A percentile compares a stretch with the other conserved stretches of the same genome.
Evolutionary conservation across 2,888 invertebrate genomes (phyloP).

Genomic region (Metellina segmentata): DNA sequence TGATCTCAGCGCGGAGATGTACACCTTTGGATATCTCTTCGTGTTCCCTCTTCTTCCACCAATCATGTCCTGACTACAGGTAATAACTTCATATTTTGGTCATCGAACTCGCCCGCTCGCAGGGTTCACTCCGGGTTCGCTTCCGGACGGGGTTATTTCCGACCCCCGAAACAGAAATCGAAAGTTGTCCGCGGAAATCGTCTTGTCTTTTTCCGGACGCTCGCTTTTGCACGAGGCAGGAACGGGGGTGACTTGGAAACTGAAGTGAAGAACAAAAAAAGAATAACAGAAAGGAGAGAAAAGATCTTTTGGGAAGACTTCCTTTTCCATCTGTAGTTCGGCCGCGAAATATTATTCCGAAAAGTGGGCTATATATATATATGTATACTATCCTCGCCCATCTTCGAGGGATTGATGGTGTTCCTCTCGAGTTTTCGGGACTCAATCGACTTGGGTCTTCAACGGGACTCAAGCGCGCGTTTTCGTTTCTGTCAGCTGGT

Average conservation of each 20-base stretch:
- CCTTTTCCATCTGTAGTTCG: constrained; percentile 10
- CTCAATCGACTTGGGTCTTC: no score
- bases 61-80: constrained; percentile 74
- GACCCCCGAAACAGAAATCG: constrained; percentile 1
- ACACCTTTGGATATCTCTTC: constrained; percentile 68
- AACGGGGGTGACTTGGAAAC: constrained; percentile 18
- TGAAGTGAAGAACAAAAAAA: not conserved
- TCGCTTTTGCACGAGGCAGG: not conserved
- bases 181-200: not conserved
- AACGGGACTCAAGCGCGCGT: no score
- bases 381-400: no score
- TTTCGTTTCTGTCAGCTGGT: no score
- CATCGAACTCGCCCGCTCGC: not conserved
- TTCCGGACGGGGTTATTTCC: not conserved
- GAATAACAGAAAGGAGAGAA: not conserved
- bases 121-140: constrained; percentile 14
- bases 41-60: constrained; percentile 47
- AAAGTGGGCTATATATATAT: no score
- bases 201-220: constrained; percentile 1
- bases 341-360: constrained; percentile 29
- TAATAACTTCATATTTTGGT: constrained; percentile 22
- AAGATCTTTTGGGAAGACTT: constrained; percentile 3
- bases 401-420: no score
- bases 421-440: no score
- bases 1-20: constrained; percentile 62